phyloP scores from a whole-genome alignment of 2,888 invertebrate species.

The Brenthis daphne region DNA sequence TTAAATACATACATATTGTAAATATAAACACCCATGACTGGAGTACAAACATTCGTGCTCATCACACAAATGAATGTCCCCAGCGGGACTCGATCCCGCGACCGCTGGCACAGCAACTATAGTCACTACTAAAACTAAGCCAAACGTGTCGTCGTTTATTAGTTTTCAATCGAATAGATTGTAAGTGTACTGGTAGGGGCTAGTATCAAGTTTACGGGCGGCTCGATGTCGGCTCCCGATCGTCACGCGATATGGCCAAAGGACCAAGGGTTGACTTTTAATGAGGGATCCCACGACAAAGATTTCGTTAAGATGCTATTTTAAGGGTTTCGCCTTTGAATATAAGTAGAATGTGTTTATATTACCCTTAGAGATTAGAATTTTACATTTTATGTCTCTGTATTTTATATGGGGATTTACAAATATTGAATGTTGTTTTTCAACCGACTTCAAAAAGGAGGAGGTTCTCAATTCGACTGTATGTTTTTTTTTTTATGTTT shows the following conservation, averaged over 20 bases:
- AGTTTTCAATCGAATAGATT: slow-evolving; percentile 7
- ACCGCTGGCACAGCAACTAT: too few relatives aligned
- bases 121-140: too few relatives aligned
- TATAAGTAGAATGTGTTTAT: slow-evolving; percentile 15
- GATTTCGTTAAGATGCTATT: slow-evolving; percentile 38
- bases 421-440: not conserved
- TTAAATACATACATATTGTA: too few relatives aligned
- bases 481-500: too few relatives aligned
- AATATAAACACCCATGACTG: too few relatives aligned
- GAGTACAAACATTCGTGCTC: too few relatives aligned
- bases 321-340: slow-evolving; percentile 26
- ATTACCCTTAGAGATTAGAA: slow-evolving; percentile 6
- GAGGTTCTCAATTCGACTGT: too few relatives aligned
- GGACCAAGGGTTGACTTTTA: slow-evolving; percentile 54
- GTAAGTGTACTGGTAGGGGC: not conserved
- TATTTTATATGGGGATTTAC: not conserved
- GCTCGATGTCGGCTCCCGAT: slow-evolving; percentile 51
- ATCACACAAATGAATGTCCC: too few relatives aligned
- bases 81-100: too few relatives aligned
- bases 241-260: slow-evolving; percentile 57
- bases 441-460: too few relatives aligned
- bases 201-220: slow-evolving; percentile 32
- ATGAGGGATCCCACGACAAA: slow-evolving; percentile 53
- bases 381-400: not conserved
- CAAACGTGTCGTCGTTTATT: not conserved